Base-by-base conservation (phyloP, 2,888 invertebrate genomes). In the Herminia tarsipennalis region DNA sequence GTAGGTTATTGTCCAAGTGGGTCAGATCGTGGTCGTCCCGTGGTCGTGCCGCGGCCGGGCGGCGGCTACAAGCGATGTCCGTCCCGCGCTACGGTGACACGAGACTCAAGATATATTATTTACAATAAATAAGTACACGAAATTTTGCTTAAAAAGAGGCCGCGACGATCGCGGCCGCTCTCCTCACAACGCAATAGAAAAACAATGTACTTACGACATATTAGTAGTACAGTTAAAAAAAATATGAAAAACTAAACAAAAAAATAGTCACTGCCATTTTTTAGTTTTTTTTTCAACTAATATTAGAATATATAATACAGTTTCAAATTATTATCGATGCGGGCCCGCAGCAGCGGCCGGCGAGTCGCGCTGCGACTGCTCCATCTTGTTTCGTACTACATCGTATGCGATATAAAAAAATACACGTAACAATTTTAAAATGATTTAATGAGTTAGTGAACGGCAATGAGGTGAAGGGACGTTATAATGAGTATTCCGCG, bases 91-190 rank as follows among this genome's bases (percentile, higher is more conserved):
- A 37, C 45, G 24, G 59, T 30, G 43, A 27, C 16, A 48, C 37
- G 48, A 56, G 43, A 52, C 57, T 44, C 47, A 56, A 13, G 9
- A 14, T 13, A 28, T 53, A 60, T 62, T 79, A 79, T 81, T 76
- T 80, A 81, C 78, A 81, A 76, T 75, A 77, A 78, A 78, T 78
- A 81, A 81, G 82, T 81, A 80, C 78, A 77, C 47, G 49, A 59
- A 68, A 70, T 67, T 73, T 73, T 56, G 66, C 55, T 49, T 51
- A 50, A 51, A 36, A 51, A 36, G 36, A 42, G 14, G 33, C 30
- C 22, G 25, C 9, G 18, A 25, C 21, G 10, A 17, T 24, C 17
- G 24, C 33, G 20, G 17, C 46, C 64, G 52, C 55, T 22, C 28
- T 20, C 64, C 41, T 65, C 52, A 52, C 66, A 60, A 60, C 37